Evolutionary conservation across 2,888 invertebrate species (phyloP).

Genomic region (Euplagia quadripunctaria): DNA sequence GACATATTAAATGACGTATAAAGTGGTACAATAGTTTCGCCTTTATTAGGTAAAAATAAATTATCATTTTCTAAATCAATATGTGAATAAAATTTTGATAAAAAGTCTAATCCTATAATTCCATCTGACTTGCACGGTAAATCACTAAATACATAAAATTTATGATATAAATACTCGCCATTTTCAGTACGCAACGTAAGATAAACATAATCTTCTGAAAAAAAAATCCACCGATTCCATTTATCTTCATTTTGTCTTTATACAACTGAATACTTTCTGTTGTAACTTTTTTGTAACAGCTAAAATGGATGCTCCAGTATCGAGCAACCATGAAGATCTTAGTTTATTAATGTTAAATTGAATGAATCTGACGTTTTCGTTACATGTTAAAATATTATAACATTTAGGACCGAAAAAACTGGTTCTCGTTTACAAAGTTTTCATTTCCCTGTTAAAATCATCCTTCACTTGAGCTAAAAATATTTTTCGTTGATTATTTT

Average conservation of each 20-base stretch:
- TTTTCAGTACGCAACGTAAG: not conserved
- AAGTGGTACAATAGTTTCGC: not conserved
- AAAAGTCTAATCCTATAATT: not conserved
- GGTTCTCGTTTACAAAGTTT: not conserved
- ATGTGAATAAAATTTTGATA: not conserved
- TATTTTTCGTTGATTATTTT: not conserved
- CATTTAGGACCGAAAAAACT: not conserved
- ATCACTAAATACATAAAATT: not conserved
- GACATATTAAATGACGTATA: not conserved
- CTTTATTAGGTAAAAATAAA: not conserved
- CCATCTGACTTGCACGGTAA: not conserved
- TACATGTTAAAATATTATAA: not conserved
- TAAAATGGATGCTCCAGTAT: not conserved
- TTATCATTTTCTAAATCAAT: not conserved
- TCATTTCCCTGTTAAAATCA: not conserved
- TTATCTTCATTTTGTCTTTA: not conserved
- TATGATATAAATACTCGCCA: not conserved
- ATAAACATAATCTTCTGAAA: not conserved
- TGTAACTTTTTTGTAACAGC: not conserved
- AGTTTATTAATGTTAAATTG: not conserved
- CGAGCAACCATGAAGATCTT: not conserved
- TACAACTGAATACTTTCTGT: not conserved
- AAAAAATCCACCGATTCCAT: not conserved
- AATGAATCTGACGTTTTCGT: not conserved
- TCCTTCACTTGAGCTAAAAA: not conserved